Base-by-base conservation (phyloP, 2,113 vertebrate genomes). In the Silurus asotus region DNA sequence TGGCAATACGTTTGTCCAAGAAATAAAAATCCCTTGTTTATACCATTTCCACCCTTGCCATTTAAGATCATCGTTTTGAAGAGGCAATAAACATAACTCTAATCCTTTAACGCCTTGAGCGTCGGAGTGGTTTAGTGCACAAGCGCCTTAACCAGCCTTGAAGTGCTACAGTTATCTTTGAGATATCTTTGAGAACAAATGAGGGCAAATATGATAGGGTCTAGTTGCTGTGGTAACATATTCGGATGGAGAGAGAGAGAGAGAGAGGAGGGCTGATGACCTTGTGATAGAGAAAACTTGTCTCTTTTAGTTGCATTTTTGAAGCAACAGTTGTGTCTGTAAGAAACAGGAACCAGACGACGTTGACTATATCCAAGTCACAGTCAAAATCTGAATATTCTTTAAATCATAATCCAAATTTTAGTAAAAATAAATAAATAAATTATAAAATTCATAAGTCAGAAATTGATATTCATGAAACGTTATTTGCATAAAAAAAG, bases 201-300 rank as follows among this genome's bases (percentile, higher is more conserved):
- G 1, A 74, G 74, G 81, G 45, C 14, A 49, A 81, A 48, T 48
- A 58, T 28, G 65, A 86, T 19, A 20, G 55, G 76, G 64, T 49
- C 28, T 76, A 74, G 90, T 89, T 89, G 90, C 87, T 88, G 82
- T 89, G 88, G 90, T 84, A 89, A 90, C 88, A 15, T 75, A 67
- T 58, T 58, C 28, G 51, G 51, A 65, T 17, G 11, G 15, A 14
- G n/a, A 23, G 69, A 14, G 14, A 37, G 15, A 14, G n/a, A 23
- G 69, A 14, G 14, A 37, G 28, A 37, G 37, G 65, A 8, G 19
- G 53, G 48, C 45, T 70, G 53, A 6, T 69, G 84, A 70, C 84
- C 75, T 86, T 86, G 84, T 37, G 51, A 78, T 19, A 53, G 23
- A 19, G n/a, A 53, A 80, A 55, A 83, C 23, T 56, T 55, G n/a